Base-by-base conservation (phyloP, 2,113 vertebrate species). In the Rhegmatorhina hoffmannsi region DNA sequence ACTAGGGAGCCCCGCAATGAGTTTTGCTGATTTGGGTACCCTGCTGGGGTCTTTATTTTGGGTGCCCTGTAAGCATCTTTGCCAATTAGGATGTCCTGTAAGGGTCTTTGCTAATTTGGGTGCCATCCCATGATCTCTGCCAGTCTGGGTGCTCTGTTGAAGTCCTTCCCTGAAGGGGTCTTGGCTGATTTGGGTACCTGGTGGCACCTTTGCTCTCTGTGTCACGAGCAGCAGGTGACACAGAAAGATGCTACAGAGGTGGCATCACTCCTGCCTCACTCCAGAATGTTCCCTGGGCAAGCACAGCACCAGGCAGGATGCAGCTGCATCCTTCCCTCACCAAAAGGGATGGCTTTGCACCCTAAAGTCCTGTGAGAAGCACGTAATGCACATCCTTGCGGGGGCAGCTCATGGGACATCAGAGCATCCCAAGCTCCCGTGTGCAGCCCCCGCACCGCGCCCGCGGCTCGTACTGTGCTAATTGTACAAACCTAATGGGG, bases 401-500 rank as follows among this genome's bases (percentile, higher is more conserved):
- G 34, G 40, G 50, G 53, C 47, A 33, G 83, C 66, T 36, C 33
- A 3, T 6, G 23, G 84, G 62, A 34, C 55, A 19, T 3, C n/a
- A 0, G 78, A 68, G 72, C 78, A 34, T 68, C 55, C 69, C 60
- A 0, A 66, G 55, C 56, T 21, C 44, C 53, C 80, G 13, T 1
- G 18, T 2, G 29, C 76, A 21, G 2, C 33, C 79, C 75, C 87
- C 25, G 1, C 2, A 7, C 58, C 2, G 34, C 86, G 67, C 63
- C 93, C 96, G 93, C 86, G 59, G 91, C 97, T 95, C 91, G 11
- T 55, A 79, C 93, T 98, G 94, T 93, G 96, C 96, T 98, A 98
- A 98, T 98, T 98, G 98, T 96, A 97, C 95, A 93, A 98, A 97
- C 95, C 97, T 98, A 98, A 98, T 97, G 97, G 98, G 97, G 97